Percentiles rank a stretch among this genome's conserved stretches.
Conservation (phyloP, 2,113 vertebrate genomes). For the Labeo rohita region DNA sequence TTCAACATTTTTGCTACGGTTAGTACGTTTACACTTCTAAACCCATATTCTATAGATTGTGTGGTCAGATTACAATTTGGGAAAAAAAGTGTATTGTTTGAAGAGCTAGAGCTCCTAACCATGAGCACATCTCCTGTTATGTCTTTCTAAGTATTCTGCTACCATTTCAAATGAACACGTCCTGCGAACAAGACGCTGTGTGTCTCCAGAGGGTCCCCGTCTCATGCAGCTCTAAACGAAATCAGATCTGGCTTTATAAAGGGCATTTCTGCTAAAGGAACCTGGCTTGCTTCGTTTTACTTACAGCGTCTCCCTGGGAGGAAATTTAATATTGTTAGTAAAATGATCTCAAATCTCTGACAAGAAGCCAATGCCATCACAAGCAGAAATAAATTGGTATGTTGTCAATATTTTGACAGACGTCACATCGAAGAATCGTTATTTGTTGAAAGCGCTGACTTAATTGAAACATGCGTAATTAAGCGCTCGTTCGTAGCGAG, state of each 20-base stretch:
- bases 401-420: conserved; percentile 80
- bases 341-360: conserved; percentile 56
- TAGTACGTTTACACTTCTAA: conserved; percentile 63
- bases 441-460: conserved; percentile 70
- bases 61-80: conserved; percentile 67
- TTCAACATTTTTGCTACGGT: conserved; percentile 45
- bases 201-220: conserved; percentile 63
- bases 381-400: conserved; percentile 58
- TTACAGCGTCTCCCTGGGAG: conserved; percentile 56
- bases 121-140: conserved; percentile 66
- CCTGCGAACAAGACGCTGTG: conserved; percentile 64
- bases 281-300: conserved; percentile 60
- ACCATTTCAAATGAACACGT: conserved; percentile 56
- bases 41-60: conserved; percentile 61
- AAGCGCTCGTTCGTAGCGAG: conserved; percentile 68
- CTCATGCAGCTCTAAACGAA: conserved; percentile 62
- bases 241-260: conserved; percentile 61
- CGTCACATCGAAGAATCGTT: conserved; percentile 72
- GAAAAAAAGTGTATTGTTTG: conserved; percentile 64
- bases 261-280: conserved; percentile 64
- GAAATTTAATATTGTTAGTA: conserved; percentile 70
- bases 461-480: conserved; percentile 80
- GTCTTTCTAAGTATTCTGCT: conserved; percentile 51
- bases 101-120: conserved; percentile 60
- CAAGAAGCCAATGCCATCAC: conserved; percentile 59